Conservation (phyloP, 2,113 vertebrate species). For the Eretmochelys imbricata region DNA sequence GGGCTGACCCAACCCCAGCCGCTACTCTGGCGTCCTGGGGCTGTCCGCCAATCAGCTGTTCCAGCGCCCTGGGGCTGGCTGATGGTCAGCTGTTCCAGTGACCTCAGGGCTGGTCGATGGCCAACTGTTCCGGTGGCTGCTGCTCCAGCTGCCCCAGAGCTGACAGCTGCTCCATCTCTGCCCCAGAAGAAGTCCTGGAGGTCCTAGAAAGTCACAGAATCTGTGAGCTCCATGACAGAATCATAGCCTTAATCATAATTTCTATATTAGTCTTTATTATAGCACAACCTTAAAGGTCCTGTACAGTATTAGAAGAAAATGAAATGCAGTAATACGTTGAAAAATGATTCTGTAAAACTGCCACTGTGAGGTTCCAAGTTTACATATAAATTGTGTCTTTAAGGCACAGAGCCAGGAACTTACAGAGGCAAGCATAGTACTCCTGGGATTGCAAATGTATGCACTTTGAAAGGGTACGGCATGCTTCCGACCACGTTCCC, state of each 20-base stretch:
- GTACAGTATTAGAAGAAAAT: background rate
- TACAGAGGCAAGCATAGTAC: background rate
- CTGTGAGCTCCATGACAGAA: too few relatives aligned
- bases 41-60: too few relatives aligned
- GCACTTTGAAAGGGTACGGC: background rate
- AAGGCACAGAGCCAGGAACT: background rate
- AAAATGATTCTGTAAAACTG: background rate
- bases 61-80: too few relatives aligned
- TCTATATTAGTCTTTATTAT: background rate
- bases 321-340: background rate
- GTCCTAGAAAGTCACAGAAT: too few relatives aligned
- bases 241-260: background rate
- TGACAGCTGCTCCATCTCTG: too few relatives aligned
- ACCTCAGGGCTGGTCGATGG: too few relatives aligned
- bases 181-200: too few relatives aligned
- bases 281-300: background rate
- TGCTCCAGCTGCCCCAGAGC: too few relatives aligned
- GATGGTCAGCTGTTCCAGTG: too few relatives aligned
- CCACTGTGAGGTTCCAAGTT: background rate
- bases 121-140: too few relatives aligned
- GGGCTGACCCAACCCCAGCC: too few relatives aligned
- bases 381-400: background rate
- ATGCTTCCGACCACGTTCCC: background rate
- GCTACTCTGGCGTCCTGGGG: too few relatives aligned
- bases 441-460: background rate